These are phyloP conservation scores for Bibio marci DNA, from an alignment of 2,888 invertebrate species.

Conservation along the genomic window DNA sequence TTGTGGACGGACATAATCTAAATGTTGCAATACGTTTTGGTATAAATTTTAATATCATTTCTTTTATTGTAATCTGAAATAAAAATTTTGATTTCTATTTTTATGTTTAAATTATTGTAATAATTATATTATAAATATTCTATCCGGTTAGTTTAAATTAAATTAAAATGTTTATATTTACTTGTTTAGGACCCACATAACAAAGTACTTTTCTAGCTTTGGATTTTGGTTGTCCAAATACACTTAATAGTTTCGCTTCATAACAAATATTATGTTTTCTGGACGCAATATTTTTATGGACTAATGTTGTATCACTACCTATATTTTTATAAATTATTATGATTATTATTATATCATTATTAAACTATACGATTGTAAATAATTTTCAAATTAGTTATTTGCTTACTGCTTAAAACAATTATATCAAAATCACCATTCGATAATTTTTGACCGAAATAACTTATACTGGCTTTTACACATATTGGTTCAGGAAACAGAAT, in stretches of 20 bases:
- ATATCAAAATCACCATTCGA: slow-evolving; percentile 86
- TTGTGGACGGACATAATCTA: slow-evolving; percentile 84
- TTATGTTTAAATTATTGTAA: not conserved
- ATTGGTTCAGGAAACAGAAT: slow-evolving; percentile 65
- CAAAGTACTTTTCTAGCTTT: slow-evolving; percentile 79
- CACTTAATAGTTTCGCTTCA: slow-evolving; percentile 58
- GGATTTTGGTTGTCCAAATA: slow-evolving; percentile 29
- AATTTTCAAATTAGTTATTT: not conserved
- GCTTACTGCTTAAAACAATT: slow-evolving; percentile 73
- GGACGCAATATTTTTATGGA: slow-evolving; percentile 71
- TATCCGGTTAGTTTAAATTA: not conserved
- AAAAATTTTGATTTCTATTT: slow-evolving; percentile 6
- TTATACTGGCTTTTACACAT: slow-evolving; percentile 65
- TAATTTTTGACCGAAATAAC: slow-evolving; percentile 53
- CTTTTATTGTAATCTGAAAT: slow-evolving; percentile 62
- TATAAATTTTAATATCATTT: slow-evolving; percentile 82
- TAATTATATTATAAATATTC: not conserved
- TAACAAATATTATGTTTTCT: slow-evolving; percentile 76
- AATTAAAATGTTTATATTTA: slow-evolving; percentile 13
- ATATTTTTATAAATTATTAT: slow-evolving; percentile 11
- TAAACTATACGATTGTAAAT: not conserved
- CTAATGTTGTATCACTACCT: slow-evolving; percentile 66
- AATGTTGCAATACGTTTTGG: slow-evolving; percentile 83
- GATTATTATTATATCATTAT: not conserved
- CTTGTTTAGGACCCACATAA: slow-evolving; percentile 79